Evolutionary conservation across 35 echinoderm and acorn worm species (phyloP).

Genomic region (Patiria miniata): DNA sequence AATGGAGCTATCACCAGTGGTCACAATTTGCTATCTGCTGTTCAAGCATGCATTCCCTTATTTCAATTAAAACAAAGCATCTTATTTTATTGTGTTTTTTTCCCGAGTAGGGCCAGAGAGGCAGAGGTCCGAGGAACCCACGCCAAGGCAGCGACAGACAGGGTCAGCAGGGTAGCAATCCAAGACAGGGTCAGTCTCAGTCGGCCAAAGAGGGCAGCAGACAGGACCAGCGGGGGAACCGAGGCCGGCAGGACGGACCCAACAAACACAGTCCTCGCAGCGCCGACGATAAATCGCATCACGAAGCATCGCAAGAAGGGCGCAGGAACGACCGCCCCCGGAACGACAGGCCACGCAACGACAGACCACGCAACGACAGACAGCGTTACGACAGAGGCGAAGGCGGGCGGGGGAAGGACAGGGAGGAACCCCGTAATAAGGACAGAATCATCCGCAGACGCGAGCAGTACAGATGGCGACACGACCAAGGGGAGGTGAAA

Average conservation of each 20-base stretch:
- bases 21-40: no score
- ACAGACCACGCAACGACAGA: neutral
- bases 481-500: conserved; percentile 3
- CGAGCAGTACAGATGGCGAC: conserved; percentile 38
- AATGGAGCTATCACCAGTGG: no score
- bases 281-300: neutral
- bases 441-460: conserved; percentile 23
- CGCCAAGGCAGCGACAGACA: conserved; percentile 8
- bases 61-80: no score
- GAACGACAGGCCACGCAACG: neutral
- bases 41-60: no score
- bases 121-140: neutral
- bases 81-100: no score
- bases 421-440: conserved; percentile 24
- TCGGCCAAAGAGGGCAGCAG: neutral
- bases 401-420: conserved; percentile 11
- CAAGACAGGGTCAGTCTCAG: neutral
- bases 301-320: neutral
- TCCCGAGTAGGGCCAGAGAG: neutral
- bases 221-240: neutral
- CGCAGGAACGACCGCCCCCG: neutral
- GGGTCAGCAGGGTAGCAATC: neutral
- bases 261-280: neutral
- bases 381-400: neutral
- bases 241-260: conserved; percentile 3